A percentile compares a stretch with the other conserved stretches of the same genome.
Evolutionary conservation across 1,140 invertebrate species (phyloP).

Genomic region (Musca vetustissima): DNA sequence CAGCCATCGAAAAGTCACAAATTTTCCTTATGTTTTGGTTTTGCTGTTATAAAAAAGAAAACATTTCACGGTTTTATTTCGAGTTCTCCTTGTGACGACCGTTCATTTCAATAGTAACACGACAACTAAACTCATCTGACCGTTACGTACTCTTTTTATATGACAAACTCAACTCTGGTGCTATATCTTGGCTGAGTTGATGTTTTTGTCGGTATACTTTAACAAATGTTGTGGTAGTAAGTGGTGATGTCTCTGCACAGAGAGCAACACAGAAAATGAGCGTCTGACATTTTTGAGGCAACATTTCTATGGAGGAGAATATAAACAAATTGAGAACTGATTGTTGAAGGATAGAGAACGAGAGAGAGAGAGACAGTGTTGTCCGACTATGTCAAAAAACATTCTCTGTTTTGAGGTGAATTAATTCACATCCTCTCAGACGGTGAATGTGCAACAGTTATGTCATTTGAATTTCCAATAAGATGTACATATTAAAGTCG

Average conservation of each 20-base stretch:
- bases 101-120: conserved; percentile 19
- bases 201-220: too few relatives aligned
- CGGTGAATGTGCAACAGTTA: conserved; percentile 20
- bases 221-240: conserved; percentile 7
- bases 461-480: conserved; percentile 15
- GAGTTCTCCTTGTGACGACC: background rate
- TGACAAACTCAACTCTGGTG: conserved; percentile 1
- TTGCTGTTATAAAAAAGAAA: conserved; percentile 1
- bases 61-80: background rate
- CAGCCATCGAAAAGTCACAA: background rate
- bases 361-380: background rate
- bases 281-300: too few relatives aligned
- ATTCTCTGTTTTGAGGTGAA: conserved; percentile 22
- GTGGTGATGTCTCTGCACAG: too few relatives aligned
- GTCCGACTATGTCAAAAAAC: too few relatives aligned
- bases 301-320: too few relatives aligned
- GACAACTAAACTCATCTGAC: conserved; percentile 19
- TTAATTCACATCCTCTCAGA: background rate
- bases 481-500: conserved; percentile 10
- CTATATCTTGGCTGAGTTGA: too few relatives aligned
- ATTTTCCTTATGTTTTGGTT: background rate
- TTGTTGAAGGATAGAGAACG: background rate
- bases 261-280: too few relatives aligned
- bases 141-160: conserved; percentile 13
- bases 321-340: conserved; percentile 1